These are phyloP conservation scores for Echiichthys vipera DNA, from an alignment of 2,797 vertebrate genomes.

Conservation along the genomic window DNA sequence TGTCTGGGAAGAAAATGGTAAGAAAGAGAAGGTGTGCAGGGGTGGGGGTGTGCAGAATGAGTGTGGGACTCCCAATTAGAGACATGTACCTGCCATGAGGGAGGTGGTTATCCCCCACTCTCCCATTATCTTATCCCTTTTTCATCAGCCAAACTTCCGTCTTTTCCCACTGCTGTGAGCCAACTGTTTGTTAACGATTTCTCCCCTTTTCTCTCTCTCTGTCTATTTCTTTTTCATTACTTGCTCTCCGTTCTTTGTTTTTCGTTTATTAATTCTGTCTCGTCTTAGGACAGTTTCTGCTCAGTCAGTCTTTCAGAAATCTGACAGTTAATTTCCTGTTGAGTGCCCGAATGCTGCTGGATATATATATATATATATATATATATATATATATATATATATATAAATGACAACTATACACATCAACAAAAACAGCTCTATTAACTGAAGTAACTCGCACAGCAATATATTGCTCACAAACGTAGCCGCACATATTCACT, in stretches of 20 bases:
- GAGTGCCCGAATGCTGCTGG: neutral
- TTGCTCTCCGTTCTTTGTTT: constrained; percentile 28
- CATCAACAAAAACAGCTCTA: neutral
- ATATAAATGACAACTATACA: no score
- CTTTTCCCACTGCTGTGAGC: constrained; percentile 25
- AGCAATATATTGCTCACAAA: constrained; percentile 21
- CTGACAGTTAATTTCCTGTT: constrained; percentile 72
- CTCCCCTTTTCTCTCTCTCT: constrained; percentile 11
- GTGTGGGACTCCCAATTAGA: constrained; percentile 73
- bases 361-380: no score
- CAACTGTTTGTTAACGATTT: constrained; percentile 35
- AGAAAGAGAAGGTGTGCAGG: constrained; percentile 1
- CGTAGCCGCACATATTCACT: constrained; percentile 8
- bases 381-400: no score
- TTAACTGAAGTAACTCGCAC: neutral
- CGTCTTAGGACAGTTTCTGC: constrained; percentile 32
- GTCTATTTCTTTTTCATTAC: constrained; percentile 4
- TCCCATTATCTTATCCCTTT: constrained; percentile 54
- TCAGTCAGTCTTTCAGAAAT: constrained; percentile 56
- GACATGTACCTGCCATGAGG: constrained; percentile 75
- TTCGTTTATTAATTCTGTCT: constrained; percentile 45
- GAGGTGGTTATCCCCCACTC: constrained; percentile 48
- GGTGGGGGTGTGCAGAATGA: neutral
- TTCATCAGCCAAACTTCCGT: constrained; percentile 42
- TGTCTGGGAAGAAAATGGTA: constrained; percentile 55